Percentiles rank a stretch among this genome's conserved stretches.
phyloP scores from a whole-genome alignment of 1,140 invertebrate species.

The Coptotermes formosanus region DNA sequence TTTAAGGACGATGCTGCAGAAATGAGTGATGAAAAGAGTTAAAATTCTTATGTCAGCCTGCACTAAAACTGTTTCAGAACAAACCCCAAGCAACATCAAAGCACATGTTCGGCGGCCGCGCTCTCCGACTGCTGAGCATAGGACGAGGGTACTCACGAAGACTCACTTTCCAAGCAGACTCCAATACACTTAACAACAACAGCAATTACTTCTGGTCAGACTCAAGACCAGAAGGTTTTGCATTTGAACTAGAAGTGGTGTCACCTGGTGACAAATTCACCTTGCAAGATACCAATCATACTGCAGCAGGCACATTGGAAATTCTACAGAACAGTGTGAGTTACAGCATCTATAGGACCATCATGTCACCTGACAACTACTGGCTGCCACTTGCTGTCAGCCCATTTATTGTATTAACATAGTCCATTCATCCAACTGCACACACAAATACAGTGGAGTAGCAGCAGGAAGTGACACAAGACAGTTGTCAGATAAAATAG shows the following conservation, averaged over 20 bases:
- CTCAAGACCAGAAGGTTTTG: conserved; percentile 68
- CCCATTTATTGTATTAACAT: neutral
- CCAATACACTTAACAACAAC: conserved; percentile 63
- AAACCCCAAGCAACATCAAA: neutral
- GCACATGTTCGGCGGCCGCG: conserved; percentile 60
- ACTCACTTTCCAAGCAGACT: conserved; percentile 67
- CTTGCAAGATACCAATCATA: conserved; percentile 61
- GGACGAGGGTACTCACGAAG: conserved; percentile 72
- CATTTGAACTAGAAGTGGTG: conserved; percentile 67
- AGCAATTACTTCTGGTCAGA: conserved; percentile 76
- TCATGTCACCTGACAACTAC: neutral
- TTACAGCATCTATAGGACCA: conserved; percentile 34
- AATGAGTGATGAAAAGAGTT: too few species aligned
- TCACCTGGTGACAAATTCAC: conserved; percentile 69
- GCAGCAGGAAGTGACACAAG: neutral
- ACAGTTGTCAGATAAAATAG: too few species aligned
- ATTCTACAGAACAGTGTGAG: conserved; percentile 60
- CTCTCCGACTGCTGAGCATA: conserved; percentile 64
- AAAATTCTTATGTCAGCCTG: too few species aligned
- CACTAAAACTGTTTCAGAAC: neutral
- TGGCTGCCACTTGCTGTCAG: too few species aligned
- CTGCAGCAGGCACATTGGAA: conserved; percentile 62
- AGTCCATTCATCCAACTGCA: conserved; percentile 32
- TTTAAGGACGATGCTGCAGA: too few species aligned
- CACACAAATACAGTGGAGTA: neutral